phyloP scores from a whole-genome alignment of 2,113 vertebrate genomes.

The Coracopsis vasa region DNA sequence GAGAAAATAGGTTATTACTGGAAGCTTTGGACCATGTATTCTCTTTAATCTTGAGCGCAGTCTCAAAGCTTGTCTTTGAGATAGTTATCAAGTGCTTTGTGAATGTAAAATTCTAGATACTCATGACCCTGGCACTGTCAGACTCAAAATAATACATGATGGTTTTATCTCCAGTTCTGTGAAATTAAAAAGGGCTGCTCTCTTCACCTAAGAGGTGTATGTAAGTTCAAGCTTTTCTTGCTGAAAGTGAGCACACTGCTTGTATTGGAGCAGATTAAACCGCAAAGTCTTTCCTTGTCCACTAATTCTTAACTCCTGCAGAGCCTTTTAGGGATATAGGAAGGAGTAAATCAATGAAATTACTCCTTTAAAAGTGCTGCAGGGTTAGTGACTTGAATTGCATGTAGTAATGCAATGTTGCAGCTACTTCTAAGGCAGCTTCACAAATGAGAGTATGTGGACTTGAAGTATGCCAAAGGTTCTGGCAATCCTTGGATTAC shows the following conservation, averaged over 20 bases:
- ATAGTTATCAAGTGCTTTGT: slow-evolving; percentile 9
- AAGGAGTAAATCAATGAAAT: background rate
- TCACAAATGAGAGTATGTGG: background rate
- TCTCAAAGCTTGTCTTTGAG: slow-evolving; percentile 2
- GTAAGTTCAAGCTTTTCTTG: background rate
- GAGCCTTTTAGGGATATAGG: background rate
- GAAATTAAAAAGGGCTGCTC: background rate
- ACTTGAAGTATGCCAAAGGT: background rate
- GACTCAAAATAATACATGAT: background rate
- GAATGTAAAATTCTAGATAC: background rate
- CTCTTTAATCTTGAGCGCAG: slow-evolving; percentile 9
- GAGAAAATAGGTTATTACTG: background rate
- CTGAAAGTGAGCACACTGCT: background rate
- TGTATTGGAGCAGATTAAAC: background rate
- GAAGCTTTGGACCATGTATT: background rate
- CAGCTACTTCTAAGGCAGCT: background rate
- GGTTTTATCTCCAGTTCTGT: background rate
- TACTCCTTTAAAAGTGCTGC: background rate
- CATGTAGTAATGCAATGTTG: background rate
- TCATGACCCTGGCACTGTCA: background rate
- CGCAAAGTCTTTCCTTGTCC: background rate
- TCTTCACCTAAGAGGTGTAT: background rate
- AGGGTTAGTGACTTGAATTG: background rate
- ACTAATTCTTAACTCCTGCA: background rate
- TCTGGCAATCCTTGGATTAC: fast-evolving